Base-by-base conservation (phyloP, 2,797 vertebrate species). In the Anguilla anguilla region DNA sequence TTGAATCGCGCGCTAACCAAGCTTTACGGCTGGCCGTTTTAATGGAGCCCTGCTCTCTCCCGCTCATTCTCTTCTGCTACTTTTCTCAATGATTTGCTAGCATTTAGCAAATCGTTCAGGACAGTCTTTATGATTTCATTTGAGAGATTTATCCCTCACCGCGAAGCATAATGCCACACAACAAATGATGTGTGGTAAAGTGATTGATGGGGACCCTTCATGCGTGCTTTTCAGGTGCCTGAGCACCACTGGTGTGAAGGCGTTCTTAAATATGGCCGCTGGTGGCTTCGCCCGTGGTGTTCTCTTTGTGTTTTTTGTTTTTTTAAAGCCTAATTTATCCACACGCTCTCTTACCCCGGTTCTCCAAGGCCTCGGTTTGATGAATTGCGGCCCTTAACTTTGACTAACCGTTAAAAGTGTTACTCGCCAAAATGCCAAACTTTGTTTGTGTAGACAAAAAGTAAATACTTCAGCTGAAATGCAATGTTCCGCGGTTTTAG, bases 121-220 rank as follows among this genome's bases (percentile, higher is more conserved):
- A 67, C 84, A 87, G 87, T 85, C 83, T 90, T 91, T 90, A 91
- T 90, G 86, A 85, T 91, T 91, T 87, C 51, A n/a, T 87, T 39
- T 86, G 87, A 90, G 88, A 86, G 89, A 91, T 91, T 91, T 91
- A 91, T 90, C 85, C 35, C 86, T 87, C 85, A 85, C 89, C 88
- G 89, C 43, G 10, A 85, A 88, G 88, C 83, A 86, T 91, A 91
- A 92, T 91, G 85, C 88, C 74, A 90, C 49, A 90, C 89, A 90
- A 90, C 91, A 91, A 91, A 88, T 85, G 79, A 85, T 86, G 88
- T 89, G 89, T 91, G 89, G 91, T 91, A 90, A 92, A 88, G 86
- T 83, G 85, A 61, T 88, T 90, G 91, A 91, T 92, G 88, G 90
- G 91, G 89, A 89, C 86, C 86, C 87, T 84, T 53, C 85, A 28